Evolutionary conservation across 2,113 vertebrate genomes (phyloP).

Genomic region (Antigone vipio): DNA sequence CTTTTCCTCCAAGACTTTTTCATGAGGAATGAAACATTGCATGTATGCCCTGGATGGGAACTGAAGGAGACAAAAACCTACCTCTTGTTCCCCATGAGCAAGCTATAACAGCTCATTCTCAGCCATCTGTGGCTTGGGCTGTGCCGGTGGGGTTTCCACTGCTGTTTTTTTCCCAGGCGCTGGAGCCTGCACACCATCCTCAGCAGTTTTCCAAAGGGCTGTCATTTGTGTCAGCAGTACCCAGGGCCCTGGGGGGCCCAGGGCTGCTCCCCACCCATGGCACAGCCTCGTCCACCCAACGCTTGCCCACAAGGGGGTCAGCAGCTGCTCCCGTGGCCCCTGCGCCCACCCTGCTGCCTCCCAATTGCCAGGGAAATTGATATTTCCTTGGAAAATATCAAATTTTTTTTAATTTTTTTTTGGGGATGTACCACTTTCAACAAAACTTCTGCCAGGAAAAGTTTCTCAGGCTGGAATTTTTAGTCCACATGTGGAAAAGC

Average conservation of each 20-base stretch:
- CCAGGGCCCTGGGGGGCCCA: background rate
- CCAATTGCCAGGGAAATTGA: background rate
- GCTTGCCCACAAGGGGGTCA: background rate
- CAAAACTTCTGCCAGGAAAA: conserved; percentile 13
- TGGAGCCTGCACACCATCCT: background rate
- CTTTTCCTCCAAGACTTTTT: background rate
- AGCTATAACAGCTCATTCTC: background rate
- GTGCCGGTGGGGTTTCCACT: background rate
- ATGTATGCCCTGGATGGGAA: background rate
- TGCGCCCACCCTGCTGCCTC: background rate
- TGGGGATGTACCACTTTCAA: background rate
- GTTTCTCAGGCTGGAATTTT: background rate
- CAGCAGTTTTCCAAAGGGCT: background rate
- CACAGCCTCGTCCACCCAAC: background rate
- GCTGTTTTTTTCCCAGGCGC: background rate
- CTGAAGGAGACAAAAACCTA: background rate
- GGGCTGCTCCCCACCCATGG: background rate
- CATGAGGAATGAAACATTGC: background rate
- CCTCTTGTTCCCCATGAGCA: background rate
- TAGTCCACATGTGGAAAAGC: background rate
- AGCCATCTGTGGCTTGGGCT: background rate
- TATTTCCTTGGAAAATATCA: background rate
- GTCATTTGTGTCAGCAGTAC: background rate
- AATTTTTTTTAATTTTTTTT: background rate
- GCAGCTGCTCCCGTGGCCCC: fast-evolving